These are phyloP conservation scores for Zapornia atra DNA, from an alignment of 2,113 vertebrate species.

Conservation along the genomic window DNA sequence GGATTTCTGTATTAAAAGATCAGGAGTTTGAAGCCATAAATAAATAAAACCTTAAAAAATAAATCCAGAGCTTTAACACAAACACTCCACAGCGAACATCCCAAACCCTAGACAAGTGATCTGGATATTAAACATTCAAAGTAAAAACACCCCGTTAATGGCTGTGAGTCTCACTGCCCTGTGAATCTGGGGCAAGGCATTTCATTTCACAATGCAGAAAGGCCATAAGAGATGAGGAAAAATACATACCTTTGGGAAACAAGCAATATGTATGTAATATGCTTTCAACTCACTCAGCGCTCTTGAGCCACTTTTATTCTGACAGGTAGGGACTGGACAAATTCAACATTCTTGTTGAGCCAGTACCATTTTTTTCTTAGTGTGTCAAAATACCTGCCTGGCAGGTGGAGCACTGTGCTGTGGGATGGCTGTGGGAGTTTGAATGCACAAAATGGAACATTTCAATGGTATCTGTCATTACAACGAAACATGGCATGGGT, in stretches of 20 bases:
- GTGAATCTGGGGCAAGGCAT: neutral
- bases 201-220: neutral
- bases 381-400: neutral
- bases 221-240: neutral
- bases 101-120: neutral
- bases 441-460: neutral
- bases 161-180: neutral
- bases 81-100: neutral
- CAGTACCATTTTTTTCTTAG: fast-evolving
- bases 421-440: neutral
- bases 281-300: no score
- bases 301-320: neutral
- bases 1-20: neutral
- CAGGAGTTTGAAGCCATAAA: neutral
- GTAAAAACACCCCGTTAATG: neutral
- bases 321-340: neutral
- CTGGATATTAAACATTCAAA: neutral
- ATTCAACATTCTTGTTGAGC: neutral
- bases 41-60: neutral
- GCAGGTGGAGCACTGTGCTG: fast-evolving
- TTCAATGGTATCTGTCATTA: no score
- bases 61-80: neutral
- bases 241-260: neutral
- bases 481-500: fast-evolving
- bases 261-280: neutral